phyloP scores from a whole-genome alignment of 2,113 vertebrate species.

The Pterocles orientalis region DNA sequence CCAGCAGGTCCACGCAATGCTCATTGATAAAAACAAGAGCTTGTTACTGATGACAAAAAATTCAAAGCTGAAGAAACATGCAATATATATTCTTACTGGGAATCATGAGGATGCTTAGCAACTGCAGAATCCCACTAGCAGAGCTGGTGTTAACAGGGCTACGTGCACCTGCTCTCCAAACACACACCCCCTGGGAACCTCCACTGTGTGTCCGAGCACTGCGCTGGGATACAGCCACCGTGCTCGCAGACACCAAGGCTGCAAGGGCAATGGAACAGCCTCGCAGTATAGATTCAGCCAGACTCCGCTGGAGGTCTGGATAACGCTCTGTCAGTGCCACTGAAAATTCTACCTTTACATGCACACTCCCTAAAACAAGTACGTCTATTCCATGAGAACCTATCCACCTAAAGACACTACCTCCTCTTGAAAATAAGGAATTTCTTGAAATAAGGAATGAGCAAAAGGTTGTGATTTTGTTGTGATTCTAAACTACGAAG shows the following conservation, averaged over 20 bases:
- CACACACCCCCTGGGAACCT: fast-evolving
- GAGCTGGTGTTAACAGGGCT: not conserved
- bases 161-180: not conserved
- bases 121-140: not conserved
- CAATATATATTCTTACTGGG: not conserved
- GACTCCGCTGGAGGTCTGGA: not conserved
- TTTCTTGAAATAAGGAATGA: no score
- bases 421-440: not conserved
- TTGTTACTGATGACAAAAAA: not conserved
- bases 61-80: not conserved
- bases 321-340: not conserved
- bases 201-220: fast-evolving
- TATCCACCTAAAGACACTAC: not conserved
- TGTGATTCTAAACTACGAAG: not conserved
- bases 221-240: not conserved
- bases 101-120: not conserved
- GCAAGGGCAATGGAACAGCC: not conserved
- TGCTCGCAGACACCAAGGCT: not conserved
- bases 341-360: not conserved
- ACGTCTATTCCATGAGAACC: fast-evolving
- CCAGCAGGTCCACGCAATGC: not conserved
- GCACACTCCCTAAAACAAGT: not conserved
- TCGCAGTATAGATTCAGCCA: fast-evolving
- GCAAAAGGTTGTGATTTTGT: not conserved
- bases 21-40: not conserved